Evolutionary conservation across 2,113 vertebrate genomes (phyloP), one percentile per base, ranked within the genome.

Genomic region (Hypomesus transpacificus): DNA sequence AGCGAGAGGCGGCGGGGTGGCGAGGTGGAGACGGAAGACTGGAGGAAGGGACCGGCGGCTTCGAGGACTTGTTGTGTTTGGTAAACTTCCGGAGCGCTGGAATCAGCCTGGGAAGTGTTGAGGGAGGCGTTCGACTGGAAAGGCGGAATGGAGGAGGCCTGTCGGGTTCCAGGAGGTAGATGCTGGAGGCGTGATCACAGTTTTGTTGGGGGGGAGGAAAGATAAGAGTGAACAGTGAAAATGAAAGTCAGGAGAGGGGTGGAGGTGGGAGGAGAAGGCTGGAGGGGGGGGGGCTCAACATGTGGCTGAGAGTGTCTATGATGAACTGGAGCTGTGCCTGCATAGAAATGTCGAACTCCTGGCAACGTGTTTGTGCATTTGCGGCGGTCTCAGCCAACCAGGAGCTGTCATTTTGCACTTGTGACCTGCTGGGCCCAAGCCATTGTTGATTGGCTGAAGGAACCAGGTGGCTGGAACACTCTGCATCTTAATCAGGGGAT

Each of bases 21-120:
- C 16, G 20, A 61, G 24, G 64, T 46, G 65, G 22, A 39, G 88
- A 92, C 81, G 92, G 91, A 89, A 79, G 82, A 92, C 79, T 13
- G 80, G 89, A 88, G 91, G 90, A 89, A 92, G 54, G 54, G n/a
- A 56, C 39, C 9, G 39, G 9, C 39, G 39, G 39, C n/a, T n/a
- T 17, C 1, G 13, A 18, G n/a, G 4, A 56, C 17, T 18, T n/a
- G 54, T 56, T 56, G 54, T 18, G 16, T 56, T 56, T 18, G 54
- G 54, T 18, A 56, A 56, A 56, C 54, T 20, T 56, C 16, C 18
- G 16, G 54, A 6, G 16, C 9, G 54, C 39, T 46, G 39, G n/a
- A 56, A n/a, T 56, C 13, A 56, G 54, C 17, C 39, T 46, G 39
- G 6, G 39, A 46, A 46, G 39, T 46, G 39, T 46, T 46, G 39